A percentile compares a stretch with the other conserved stretches of the same genome.
Conservation (phyloP, 2,113 vertebrate species). For the Shinisaurus crocodilurus region DNA sequence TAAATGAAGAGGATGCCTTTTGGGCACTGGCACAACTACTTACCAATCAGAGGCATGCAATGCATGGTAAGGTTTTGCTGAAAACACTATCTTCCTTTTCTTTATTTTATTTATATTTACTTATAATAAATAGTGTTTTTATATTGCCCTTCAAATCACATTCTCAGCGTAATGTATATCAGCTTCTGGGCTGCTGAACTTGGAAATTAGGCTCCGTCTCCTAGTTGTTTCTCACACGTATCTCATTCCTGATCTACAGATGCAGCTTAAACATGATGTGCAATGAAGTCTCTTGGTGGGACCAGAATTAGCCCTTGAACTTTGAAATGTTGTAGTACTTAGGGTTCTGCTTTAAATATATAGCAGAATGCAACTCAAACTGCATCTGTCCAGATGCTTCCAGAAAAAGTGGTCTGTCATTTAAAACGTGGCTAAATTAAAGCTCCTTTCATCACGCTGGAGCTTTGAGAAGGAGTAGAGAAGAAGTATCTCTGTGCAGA, state of each 20-base stretch:
- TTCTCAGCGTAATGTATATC: background rate
- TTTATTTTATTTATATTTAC: background rate
- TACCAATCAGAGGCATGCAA: constrained; percentile 85
- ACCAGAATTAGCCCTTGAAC: constrained; percentile 12
- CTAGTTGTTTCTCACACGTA: background rate
- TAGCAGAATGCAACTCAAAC: accelerated
- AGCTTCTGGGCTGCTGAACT: background rate
- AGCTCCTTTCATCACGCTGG: constrained; percentile 29
- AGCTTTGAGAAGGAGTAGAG: background rate
- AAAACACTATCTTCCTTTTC: accelerated
- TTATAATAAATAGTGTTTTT: background rate
- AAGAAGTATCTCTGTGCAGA: constrained; percentile 9
- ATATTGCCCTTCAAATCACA: background rate
- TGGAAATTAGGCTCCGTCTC: accelerated
- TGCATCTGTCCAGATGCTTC: constrained; percentile 19
- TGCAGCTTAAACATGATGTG: constrained; percentile 9
- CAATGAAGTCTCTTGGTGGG: accelerated
- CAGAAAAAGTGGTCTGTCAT: constrained; percentile 13
- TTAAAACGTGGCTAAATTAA: constrained; percentile 25
- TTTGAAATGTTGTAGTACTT: background rate
- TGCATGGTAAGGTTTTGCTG: constrained; percentile 81
- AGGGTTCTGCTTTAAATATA: background rate
- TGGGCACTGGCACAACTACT: constrained; percentile 90
- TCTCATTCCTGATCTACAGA: background rate
- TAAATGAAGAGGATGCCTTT: constrained; percentile 91